Percentiles rank a stretch among this genome's conserved stretches.
Conservation (phyloP, 37 sponge, comb jelly and placozoan genomes). For the Beroe ovata region DNA sequence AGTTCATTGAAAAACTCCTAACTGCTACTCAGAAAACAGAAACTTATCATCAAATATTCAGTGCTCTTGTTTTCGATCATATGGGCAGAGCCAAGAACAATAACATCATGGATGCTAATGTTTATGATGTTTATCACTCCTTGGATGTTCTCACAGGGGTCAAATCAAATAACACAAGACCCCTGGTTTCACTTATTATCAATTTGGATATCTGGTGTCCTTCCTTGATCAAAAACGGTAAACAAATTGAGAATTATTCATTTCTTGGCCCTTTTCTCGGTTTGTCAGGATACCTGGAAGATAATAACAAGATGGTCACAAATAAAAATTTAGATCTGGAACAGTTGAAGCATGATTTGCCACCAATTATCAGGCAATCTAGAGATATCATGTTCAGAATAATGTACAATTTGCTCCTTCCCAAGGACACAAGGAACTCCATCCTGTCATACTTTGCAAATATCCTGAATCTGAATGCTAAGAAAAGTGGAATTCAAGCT, state of each 20-base stretch:
- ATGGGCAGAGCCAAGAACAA: slow-evolving; percentile 62
- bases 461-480: slow-evolving; percentile 69
- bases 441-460: slow-evolving; percentile 73
- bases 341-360: slow-evolving; percentile 36
- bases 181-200: neutral
- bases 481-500: slow-evolving; percentile 66
- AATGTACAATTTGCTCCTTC: slow-evolving; percentile 71
- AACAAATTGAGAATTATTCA: slow-evolving; percentile 55
- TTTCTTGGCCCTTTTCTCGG: slow-evolving; percentile 53
- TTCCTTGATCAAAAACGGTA: slow-evolving; percentile 1
- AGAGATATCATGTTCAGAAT: slow-evolving; percentile 68
- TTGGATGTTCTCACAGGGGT: neutral
- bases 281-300: slow-evolving; percentile 22
- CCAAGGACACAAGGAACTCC: slow-evolving; percentile 69
- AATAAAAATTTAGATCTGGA: slow-evolving; percentile 7
- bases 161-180: neutral
- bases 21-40: slow-evolving; percentile 1
- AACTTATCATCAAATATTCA: slow-evolving; percentile 53
- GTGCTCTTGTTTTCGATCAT: slow-evolving; percentile 28
- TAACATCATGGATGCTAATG: slow-evolving; percentile 24
- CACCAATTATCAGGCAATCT: neutral
- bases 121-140: slow-evolving; percentile 18
- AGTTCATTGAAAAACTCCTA: neutral
- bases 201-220: slow-evolving; percentile 21
- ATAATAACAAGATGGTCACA: slow-evolving; percentile 4